These are phyloP conservation scores for Actinia tenebrosa DNA, from an alignment of 64 coral and sea anemone species.

Conservation along the genomic window DNA sequence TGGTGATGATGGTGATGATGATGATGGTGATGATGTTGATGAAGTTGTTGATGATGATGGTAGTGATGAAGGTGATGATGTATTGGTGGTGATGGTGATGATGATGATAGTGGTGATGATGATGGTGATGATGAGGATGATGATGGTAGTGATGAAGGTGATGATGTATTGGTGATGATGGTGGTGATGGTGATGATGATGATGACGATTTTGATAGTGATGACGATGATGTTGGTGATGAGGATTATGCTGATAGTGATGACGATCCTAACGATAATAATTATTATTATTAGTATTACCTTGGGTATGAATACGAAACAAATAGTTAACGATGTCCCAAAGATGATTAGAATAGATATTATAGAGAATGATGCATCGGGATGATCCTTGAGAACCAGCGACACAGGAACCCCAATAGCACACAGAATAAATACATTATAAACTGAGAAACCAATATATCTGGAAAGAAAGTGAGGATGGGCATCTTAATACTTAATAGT, in stretches of 20 bases:
- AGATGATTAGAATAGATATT: slow-evolving; percentile 57
- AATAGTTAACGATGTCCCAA: slow-evolving; percentile 75
- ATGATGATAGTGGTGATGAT: no score
- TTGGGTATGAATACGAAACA: slow-evolving; percentile 89
- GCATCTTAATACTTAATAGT: no score
- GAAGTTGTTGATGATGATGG: no score
- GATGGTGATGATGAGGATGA: background rate
- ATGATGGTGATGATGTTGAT: no score
- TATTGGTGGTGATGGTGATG: no score
- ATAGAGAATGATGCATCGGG: slow-evolving; percentile 67
- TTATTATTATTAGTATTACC: slow-evolving; percentile 16
- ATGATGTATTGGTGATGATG: no score
- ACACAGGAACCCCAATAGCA: slow-evolving; percentile 71
- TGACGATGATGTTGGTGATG: background rate
- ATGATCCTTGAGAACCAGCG: slow-evolving; percentile 49
- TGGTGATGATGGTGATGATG: no score
- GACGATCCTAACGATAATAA: background rate
- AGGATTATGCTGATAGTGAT: background rate
- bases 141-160: background rate
- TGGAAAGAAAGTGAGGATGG: slow-evolving; percentile 10
- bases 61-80: no score
- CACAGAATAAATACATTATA: slow-evolving; percentile 88
- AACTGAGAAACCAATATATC: slow-evolving; percentile 87
- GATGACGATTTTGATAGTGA: background rate
- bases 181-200: no score